phyloP scores from a whole-genome alignment of 92 coral and sea anemone species.

The Zoanthus sansibaricus region DNA sequence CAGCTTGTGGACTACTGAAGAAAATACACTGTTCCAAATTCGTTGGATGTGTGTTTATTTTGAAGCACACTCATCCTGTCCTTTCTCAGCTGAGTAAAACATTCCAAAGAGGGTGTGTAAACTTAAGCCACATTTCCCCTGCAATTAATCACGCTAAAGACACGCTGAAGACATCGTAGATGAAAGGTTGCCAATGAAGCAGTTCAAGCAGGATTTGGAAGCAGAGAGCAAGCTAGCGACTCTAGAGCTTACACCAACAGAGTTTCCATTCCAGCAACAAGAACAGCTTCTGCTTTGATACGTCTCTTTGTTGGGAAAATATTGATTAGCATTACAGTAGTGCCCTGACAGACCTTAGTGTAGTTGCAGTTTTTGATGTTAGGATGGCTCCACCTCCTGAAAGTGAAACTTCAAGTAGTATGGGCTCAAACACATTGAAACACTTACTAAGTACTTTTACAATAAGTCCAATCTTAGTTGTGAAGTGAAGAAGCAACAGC shows the following conservation, averaged over 20 bases:
- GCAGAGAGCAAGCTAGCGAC: constrained; percentile 36
- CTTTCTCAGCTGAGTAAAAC: constrained; percentile 43
- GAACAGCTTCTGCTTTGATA: constrained; percentile 50
- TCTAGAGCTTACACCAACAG: constrained; percentile 45
- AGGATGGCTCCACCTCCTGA: constrained; percentile 34
- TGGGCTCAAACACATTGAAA: constrained; percentile 41
- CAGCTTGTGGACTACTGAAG: constrained; percentile 26
- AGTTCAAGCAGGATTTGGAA: constrained; percentile 46
- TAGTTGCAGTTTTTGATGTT: constrained; percentile 49
- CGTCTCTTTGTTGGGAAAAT: constrained; percentile 33
- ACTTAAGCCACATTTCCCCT: constrained; percentile 58
- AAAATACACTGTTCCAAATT: constrained; percentile 44
- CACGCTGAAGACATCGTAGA: constrained; percentile 32
- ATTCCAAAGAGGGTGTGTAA: constrained; percentile 48
- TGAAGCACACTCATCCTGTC: constrained; percentile 37
- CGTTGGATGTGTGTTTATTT: constrained; percentile 42
- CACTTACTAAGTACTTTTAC: constrained; percentile 6
- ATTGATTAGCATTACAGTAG: constrained; percentile 42
- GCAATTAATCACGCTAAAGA: constrained; percentile 20
- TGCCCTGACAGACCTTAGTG: constrained; percentile 28
- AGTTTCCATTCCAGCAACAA: constrained; percentile 38
- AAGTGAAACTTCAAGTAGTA: constrained; percentile 45
- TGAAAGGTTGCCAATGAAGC: constrained; percentile 33
- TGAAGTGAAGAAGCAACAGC: background rate
- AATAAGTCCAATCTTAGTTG: background rate